A percentile compares a stretch with the other conserved stretches of the same genome.
Conservation (phyloP, 1,140 invertebrate genomes). For the Linepithema humile region DNA sequence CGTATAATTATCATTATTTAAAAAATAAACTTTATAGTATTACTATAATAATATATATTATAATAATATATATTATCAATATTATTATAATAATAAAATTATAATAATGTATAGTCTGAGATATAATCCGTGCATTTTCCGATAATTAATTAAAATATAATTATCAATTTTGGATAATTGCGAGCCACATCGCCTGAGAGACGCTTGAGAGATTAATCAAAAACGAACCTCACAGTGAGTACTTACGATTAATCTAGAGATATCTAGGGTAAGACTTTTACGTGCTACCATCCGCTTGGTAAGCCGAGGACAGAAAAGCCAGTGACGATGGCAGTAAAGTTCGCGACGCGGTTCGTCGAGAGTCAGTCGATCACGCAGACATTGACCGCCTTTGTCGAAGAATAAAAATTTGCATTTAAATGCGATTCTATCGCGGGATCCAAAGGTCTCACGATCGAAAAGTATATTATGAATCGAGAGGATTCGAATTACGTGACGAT, state of each 20-base stretch:
- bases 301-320: conserved; percentile 63
- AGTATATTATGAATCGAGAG: background rate
- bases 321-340: conserved; percentile 70
- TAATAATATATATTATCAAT: no score
- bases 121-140: background rate
- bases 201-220: conserved; percentile 34
- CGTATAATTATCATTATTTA: no score
- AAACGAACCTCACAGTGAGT: conserved; percentile 2
- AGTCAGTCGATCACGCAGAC: background rate
- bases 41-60: no score
- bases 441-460: background rate
- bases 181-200: background rate
- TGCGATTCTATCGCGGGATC: background rate
- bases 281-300: conserved; percentile 46
- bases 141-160: conserved; percentile 10
- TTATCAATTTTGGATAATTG: conserved; percentile 16
- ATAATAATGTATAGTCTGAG: conserved; percentile 17
- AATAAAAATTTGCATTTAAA: conserved; percentile 8
- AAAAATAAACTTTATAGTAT: no score
- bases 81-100: conserved; percentile 5
- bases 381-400: background rate
- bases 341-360: conserved; percentile 4
- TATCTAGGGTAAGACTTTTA: conserved; percentile 52
- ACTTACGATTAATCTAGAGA: conserved; percentile 31
- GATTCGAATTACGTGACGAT: background rate